Percentiles rank a stretch among this genome's conserved stretches.
Evolutionary conservation across 2,888 invertebrate genomes (phyloP).

Genomic region (Eupelmus urozonus): DNA sequence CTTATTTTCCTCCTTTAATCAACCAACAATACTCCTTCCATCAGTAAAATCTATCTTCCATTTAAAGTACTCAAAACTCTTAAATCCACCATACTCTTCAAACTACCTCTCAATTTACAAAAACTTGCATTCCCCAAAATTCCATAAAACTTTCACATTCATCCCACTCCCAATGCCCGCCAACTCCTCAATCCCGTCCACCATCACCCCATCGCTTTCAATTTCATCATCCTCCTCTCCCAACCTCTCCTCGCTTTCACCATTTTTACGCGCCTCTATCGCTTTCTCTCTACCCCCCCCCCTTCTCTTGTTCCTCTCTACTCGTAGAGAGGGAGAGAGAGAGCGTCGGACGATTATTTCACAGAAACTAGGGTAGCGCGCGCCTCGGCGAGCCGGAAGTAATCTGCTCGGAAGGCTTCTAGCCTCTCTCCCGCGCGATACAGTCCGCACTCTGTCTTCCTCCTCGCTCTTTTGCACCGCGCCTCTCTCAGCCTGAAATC

Average conservation of each 20-base stretch:
- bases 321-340: constrained; percentile 4
- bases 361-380: constrained; percentile 61
- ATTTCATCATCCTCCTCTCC: background rate
- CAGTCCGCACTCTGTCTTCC: constrained; percentile 35
- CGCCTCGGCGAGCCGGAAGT: constrained; percentile 62
- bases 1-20: too few relatives aligned
- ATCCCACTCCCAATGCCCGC: too few relatives aligned
- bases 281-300: background rate
- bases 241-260: constrained; percentile 14
- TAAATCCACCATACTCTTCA: too few relatives aligned
- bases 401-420: constrained; percentile 63
- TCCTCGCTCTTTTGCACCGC: background rate
- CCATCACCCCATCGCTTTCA: too few relatives aligned
- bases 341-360: constrained; percentile 56
- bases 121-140: background rate
- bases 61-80: too few relatives aligned
- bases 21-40: too few relatives aligned
- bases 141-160: too few relatives aligned
- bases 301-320: background rate
- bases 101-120: too few relatives aligned
- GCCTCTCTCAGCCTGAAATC: constrained; percentile 14
- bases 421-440: constrained; percentile 46
- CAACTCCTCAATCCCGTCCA: too few relatives aligned
- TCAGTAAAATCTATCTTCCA: too few relatives aligned
- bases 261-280: constrained; percentile 12